phyloP scores from a whole-genome alignment of 53 echinoderm and acorn worm species.

The Glandiceps talaboti region DNA sequence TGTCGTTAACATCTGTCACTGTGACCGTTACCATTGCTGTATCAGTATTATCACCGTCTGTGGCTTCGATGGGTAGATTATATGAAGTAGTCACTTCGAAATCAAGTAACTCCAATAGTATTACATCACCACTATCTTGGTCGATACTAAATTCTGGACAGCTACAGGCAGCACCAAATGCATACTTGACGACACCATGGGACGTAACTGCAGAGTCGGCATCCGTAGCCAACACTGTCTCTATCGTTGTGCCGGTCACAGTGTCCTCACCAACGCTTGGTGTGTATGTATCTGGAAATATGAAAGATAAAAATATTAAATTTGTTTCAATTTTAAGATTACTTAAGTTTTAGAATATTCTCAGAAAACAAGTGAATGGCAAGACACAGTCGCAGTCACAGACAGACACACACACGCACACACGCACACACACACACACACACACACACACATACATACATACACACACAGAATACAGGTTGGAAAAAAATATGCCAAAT shows the following conservation, averaged over 20 bases:
- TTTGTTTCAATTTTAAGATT: no score
- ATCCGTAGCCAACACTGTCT: constrained; percentile 65
- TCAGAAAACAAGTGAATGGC: no score
- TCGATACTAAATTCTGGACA: constrained; percentile 54
- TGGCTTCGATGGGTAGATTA: constrained; percentile 62
- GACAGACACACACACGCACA: no score
- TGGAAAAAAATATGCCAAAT: no score
- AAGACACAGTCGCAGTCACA: no score
- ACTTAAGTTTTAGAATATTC: no score
- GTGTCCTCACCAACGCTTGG: constrained; percentile 57
- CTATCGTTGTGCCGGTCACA: constrained; percentile 47
- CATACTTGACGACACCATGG: constrained; percentile 59
- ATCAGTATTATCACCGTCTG: constrained; percentile 21
- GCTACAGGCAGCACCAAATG: constrained; percentile 45
- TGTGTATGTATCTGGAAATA: background rate
- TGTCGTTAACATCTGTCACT: constrained; percentile 73
- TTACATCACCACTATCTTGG: constrained; percentile 43
- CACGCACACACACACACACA: no score
- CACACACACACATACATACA: no score
- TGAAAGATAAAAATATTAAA: no score
- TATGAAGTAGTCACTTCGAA: constrained; percentile 63
- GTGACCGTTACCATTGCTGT: constrained; percentile 35
- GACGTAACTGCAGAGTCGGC: constrained; percentile 45
- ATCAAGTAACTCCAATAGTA: constrained; percentile 59
- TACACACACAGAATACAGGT: no score